Conservation (phyloP, 1,140 invertebrate genomes). For the Lasioglossum albipes region DNA sequence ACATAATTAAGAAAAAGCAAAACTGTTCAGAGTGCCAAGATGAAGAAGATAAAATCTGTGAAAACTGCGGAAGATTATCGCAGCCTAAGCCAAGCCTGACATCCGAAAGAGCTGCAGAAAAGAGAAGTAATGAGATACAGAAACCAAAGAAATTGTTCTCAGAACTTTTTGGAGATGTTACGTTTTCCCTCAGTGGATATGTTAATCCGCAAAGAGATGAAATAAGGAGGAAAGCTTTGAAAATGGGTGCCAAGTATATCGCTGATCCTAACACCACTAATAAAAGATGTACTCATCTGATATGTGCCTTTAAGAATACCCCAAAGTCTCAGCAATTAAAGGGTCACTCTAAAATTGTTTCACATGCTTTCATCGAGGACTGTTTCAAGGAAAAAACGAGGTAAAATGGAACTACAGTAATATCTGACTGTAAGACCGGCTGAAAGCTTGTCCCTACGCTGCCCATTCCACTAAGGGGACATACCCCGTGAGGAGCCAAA, state of each 20-base stretch:
- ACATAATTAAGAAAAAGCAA: conserved; percentile 39
- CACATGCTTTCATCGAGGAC: conserved; percentile 74
- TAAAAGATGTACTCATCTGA: conserved; percentile 74
- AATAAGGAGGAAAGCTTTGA: conserved; percentile 73
- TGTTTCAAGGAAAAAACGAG: conserved; percentile 74
- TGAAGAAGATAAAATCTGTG: conserved; percentile 65
- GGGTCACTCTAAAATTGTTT: conserved; percentile 73
- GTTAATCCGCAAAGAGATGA: conserved; percentile 77
- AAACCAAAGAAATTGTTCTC: conserved; percentile 68
- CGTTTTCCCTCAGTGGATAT: conserved; percentile 77
- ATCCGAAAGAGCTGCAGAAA: conserved; percentile 13
- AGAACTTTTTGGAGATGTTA: conserved; percentile 71
- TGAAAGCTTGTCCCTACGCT: too few species aligned
- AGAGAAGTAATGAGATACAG: conserved; percentile 18
- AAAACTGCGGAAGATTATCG: conserved; percentile 59
- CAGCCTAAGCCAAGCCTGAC: conserved; percentile 29
- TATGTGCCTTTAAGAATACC: conserved; percentile 78
- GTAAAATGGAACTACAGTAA: conserved; percentile 49
- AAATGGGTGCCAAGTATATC: conserved; percentile 77
- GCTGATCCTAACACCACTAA: conserved; percentile 74
- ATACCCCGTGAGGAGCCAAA: too few species aligned
- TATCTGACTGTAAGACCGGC: too few species aligned
- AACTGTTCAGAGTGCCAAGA: conserved; percentile 59
- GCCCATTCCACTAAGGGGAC: too few species aligned
- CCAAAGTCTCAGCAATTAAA: conserved; percentile 75